These are phyloP conservation scores for Ischnura elegans DNA, from an alignment of 2,888 invertebrate species.

Conservation along the genomic window DNA sequence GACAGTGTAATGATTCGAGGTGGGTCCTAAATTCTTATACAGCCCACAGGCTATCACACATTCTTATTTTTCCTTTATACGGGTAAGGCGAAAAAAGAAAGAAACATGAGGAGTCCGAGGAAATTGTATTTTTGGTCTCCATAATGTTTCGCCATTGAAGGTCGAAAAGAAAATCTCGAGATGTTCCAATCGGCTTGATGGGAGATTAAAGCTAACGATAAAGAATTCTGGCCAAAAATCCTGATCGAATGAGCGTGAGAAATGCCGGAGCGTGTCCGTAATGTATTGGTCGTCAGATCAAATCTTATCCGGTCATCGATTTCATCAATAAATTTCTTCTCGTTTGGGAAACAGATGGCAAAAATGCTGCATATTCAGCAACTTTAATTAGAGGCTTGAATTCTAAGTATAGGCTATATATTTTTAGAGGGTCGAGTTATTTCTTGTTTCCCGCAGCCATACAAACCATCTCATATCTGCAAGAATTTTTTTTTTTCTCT, in stretches of 20 bases:
- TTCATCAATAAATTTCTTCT: constrained; percentile 12
- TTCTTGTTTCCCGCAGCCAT: neutral
- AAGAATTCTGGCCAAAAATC: neutral
- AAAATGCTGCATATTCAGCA: constrained; percentile 9
- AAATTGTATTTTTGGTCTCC: neutral
- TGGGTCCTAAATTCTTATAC: neutral
- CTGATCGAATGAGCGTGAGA: neutral
- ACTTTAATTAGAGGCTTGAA: neutral
- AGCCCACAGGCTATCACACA: neutral
- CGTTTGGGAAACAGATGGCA: neutral
- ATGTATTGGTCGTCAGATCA: neutral
- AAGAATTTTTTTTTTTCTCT: neutral
- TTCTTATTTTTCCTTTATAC: neutral
- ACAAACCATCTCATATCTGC: neutral
- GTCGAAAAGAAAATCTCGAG: neutral
- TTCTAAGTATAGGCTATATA: neutral
- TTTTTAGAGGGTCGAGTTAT: neutral
- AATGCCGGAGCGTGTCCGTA: neutral
- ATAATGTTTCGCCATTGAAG: neutral
- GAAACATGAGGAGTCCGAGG: neutral
- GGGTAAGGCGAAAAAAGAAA: neutral
- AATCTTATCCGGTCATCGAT: constrained; percentile 10
- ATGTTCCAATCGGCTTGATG: constrained; percentile 16
- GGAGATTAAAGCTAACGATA: neutral
- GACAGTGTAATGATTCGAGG: neutral